Evolutionary conservation across 2,888 invertebrate genomes (phyloP), one percentile per base, ranked within the genome.

Genomic region (Plagodis pulveraria): DNA sequence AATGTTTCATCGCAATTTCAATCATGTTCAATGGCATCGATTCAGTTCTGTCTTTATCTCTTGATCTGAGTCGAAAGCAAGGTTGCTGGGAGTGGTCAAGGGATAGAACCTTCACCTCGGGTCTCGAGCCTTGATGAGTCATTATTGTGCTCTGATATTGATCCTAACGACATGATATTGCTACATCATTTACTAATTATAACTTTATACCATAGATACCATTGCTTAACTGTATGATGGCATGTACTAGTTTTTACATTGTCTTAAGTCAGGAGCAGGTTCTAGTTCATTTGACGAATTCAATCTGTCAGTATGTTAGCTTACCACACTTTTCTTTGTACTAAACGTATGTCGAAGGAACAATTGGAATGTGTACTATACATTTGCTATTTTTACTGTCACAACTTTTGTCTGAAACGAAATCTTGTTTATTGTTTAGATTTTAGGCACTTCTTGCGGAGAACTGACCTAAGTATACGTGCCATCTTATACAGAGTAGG

Each of bases 51-150:
- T 62, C 66, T 76, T 81, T 87, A 89, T 88, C 84, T 79, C 65
- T 75, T 73, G 80, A 86, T 87, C 61, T 58, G 53, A 83, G 72
- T 86, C 81, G 90, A 89, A 89, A 89, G 89, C 89, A 90, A 91
- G 91, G 91, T 77, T 82, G 73, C 72, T 77, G 84, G 87, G 86
- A 82, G 80, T 83, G 89, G 88, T 87, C 88, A 90, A 88, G 87
- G 90, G 89, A 87, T 88, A 84, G 73, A 74, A 77, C 85, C 87
- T 87, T 89, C 87, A 87, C 84, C 86, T 83, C 80, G 65, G 72
- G 58, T 56, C 52, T 50, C 56, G 55, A 58, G 78, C 84, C 81
- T 80, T 84, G 82, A 82, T 89, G 89, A 88, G 77, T 89, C 88
- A 86, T 70, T 74, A 71, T 76, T 79, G 78, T 85, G 84, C 82